Conservation (phyloP, 2,888 invertebrate species). For the Coenonympha arcania region DNA sequence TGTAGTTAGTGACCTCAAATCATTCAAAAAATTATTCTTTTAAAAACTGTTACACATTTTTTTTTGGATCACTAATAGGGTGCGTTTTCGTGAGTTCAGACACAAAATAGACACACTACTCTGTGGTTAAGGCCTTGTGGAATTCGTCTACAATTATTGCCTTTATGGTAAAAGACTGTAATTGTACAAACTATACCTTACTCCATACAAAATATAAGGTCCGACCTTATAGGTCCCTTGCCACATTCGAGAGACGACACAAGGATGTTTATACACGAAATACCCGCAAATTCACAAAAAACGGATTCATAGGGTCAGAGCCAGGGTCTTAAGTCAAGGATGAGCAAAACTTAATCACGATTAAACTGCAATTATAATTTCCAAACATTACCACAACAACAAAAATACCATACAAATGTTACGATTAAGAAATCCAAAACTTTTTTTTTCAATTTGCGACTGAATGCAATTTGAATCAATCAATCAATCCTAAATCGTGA, state of each 20-base stretch:
- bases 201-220: no score
- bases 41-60: background rate
- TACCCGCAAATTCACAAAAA: slow-evolving; percentile 1
- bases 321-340: no score
- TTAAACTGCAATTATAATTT: no score
- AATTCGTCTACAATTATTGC: slow-evolving; percentile 6
- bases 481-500: no score
- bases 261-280: background rate
- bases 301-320: no score
- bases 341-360: no score
- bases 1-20: background rate
- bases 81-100: background rate
- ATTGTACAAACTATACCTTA: background rate
- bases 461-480: no score
- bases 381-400: no score
- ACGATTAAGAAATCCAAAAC: no score
- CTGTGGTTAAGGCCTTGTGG: background rate
- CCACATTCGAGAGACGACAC: slow-evolving; percentile 6
- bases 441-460: no score
- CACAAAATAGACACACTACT: no score
- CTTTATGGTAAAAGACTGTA: background rate
- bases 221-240: background rate
- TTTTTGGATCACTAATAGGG: background rate
- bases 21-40: background rate
- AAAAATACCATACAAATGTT: no score